A percentile compares a stretch with the other conserved stretches of the same genome.
phyloP scores from a whole-genome alignment of 1,140 invertebrate genomes.

The Mactra quadrangularis region DNA sequence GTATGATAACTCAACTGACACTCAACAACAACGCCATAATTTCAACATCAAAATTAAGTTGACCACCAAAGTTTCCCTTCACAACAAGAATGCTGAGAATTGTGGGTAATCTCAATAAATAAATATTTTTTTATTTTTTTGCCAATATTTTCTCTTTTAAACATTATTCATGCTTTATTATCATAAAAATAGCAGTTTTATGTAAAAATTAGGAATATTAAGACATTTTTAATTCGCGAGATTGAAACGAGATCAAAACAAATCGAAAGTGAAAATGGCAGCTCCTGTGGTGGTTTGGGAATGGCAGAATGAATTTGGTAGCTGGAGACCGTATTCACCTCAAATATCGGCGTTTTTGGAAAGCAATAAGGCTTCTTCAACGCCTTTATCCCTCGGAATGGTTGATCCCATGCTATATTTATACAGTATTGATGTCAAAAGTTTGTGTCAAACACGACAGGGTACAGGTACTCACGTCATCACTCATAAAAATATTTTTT shows the following conservation, averaged over 20 bases:
- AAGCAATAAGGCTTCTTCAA: slow-evolving; percentile 91
- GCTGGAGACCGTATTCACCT: slow-evolving; percentile 93
- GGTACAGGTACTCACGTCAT: slow-evolving; percentile 86
- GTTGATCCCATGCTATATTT: slow-evolving; percentile 92
- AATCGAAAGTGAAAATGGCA: slow-evolving; percentile 60
- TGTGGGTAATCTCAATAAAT: slow-evolving; percentile 51
- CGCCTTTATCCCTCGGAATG: slow-evolving; percentile 91
- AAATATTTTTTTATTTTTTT: slow-evolving; percentile 37
- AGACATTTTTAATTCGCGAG: slow-evolving; percentile 6
- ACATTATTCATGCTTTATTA: not conserved
- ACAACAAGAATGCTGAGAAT: slow-evolving; percentile 69
- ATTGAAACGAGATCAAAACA: slow-evolving; percentile 58
- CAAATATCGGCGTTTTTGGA: slow-evolving; percentile 93
- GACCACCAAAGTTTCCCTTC: slow-evolving; percentile 61
- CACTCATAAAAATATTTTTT: too few relatives aligned
- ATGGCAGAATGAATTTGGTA: slow-evolving; percentile 89
- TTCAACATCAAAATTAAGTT: not conserved
- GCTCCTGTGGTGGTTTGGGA: slow-evolving; percentile 94
- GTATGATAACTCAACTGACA: too few relatives aligned
- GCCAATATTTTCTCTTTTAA: not conserved
- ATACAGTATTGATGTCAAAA: slow-evolving; percentile 93
- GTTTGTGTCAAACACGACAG: slow-evolving; percentile 91
- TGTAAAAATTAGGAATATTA: not conserved
- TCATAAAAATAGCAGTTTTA: not conserved
- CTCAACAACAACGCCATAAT: too few relatives aligned